Base-by-base conservation (phyloP, 2,888 invertebrate genomes). In the Sabellastarte sp. region DNA sequence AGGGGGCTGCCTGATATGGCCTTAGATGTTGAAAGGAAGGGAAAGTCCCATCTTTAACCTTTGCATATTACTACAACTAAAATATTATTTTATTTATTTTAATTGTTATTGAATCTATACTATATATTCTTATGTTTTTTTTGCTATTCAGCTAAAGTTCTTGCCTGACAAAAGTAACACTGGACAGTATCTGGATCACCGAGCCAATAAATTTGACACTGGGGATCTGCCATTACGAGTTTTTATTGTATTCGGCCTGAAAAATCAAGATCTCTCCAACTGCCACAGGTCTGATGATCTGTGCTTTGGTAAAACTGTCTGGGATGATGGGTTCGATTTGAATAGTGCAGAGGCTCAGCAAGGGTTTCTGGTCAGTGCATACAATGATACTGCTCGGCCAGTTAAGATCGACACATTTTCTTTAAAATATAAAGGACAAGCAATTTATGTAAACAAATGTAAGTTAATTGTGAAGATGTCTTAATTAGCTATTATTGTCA, bases 331-430 rank as follows among this genome's bases (percentile, higher is more conserved):
- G 2, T 78, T 81, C 64, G 72, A 76, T 63, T 67, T 81, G 57
- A 76, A 77, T 78, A 76, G 76, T 78, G 80, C 5, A 79, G 15
- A 65, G 69, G 59, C 68, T 72, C 20, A 72, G 76, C 52, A 76
- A 78, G 62, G 63, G 76, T 61, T 64, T 67, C 29, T 32, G n/a
- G 15, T 80, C 80, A 55, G 76, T 79, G 62, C 68, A 69, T 30
- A 77, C 79, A 1, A n/a, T n/a, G n/a, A n/a, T n/a, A n/a, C n/a
- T n/a, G n/a, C n/a, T n/a, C n/a, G n/a, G n/a, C n/a, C n/a, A n/a
- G n/a, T n/a, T n/a, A n/a, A n/a, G n/a, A n/a, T n/a, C n/a, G n/a
- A n/a, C n/a, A n/a, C n/a, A n/a, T n/a, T n/a, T n/a, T n/a, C n/a
- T n/a, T n/a, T n/a, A n/a, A n/a, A n/a, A n/a, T n/a, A n/a, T n/a